Evolutionary conservation across 2,797 vertebrate genomes (phyloP), one percentile per base, ranked within the genome.

Genomic region (Platyrinchus mystaceus): DNA sequence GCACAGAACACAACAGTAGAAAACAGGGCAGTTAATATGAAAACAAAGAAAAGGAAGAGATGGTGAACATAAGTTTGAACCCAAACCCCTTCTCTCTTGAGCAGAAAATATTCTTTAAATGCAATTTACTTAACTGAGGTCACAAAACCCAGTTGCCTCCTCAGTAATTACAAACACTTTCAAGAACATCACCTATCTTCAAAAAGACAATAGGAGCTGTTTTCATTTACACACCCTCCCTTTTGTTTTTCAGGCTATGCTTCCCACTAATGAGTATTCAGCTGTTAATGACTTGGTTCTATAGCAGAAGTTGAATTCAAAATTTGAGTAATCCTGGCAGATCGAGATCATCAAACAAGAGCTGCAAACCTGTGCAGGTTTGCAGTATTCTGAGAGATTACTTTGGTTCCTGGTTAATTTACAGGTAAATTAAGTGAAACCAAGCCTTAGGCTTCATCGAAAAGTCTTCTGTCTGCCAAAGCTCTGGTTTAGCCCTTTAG

Each of bases 341-440:
- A 85, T 10, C 1, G 1, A 80, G 70, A 90, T 70, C 60, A 73
- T 67, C 74, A 91, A 92, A 69, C 7, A 63, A 59, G 64, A 91
- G 46, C 59, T 73, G 63, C 71, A 90, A 87, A 86, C 22, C 36
- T 23, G 43, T 53, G 52, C 60, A 93, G 64, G 26, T 76, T 30
- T 79, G 28, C 47, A 91, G 69, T 56, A 84, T 34, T 84, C 28
- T 37, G 52, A 67, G 37, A 49, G 44, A 87, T 60, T 73, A 76
- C 22, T 82, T 84, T 55, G 63, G 41, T 66, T 92, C 47, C 22
- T 27, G 70, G 78, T 84, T 89, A 92, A 94, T 77, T 91, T 85
- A 70, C 71, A 90, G 58, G 44, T 85, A 96, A 92, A 89, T 82
- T 80, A 93, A 89, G 39, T 73, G 30, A 82, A 90, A 82, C 73